These are phyloP conservation scores for Chelon labrosus DNA, from an alignment of 2,797 vertebrate genomes.

Conservation along the genomic window DNA sequence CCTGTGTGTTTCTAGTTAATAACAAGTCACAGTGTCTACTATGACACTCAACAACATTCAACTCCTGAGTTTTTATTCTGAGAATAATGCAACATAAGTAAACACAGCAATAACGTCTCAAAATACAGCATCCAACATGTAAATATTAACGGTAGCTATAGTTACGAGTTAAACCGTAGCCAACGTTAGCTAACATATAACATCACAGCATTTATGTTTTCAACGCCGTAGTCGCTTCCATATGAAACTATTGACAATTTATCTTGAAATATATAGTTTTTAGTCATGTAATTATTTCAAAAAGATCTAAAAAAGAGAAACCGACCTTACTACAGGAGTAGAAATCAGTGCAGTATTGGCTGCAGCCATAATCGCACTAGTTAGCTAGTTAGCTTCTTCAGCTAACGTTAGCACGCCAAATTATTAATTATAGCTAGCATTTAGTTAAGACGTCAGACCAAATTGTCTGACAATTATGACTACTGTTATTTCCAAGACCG, in stretches of 20 bases:
- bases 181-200: background rate
- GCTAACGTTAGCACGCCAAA: background rate
- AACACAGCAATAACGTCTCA: background rate
- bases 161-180: background rate
- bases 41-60: no score
- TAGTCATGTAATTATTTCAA: background rate
- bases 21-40: no score
- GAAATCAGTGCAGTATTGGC: slow-evolving; percentile 15
- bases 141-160: background rate
- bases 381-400: slow-evolving; percentile 16
- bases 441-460: rapidly evolving
- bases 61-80: no score
- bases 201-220: background rate
- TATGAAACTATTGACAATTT: background rate
- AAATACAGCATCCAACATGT: background rate
- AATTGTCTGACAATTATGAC: background rate
- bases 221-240: background rate
- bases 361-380: slow-evolving; percentile 57
- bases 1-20: no score
- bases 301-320: background rate
- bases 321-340: slow-evolving; percentile 71
- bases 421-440: background rate
- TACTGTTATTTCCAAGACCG: rapidly evolving
- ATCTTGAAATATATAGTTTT: background rate
- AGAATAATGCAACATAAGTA: background rate